phyloP scores from a whole-genome alignment of 2,113 vertebrate genomes.

The Garra rufa region DNA sequence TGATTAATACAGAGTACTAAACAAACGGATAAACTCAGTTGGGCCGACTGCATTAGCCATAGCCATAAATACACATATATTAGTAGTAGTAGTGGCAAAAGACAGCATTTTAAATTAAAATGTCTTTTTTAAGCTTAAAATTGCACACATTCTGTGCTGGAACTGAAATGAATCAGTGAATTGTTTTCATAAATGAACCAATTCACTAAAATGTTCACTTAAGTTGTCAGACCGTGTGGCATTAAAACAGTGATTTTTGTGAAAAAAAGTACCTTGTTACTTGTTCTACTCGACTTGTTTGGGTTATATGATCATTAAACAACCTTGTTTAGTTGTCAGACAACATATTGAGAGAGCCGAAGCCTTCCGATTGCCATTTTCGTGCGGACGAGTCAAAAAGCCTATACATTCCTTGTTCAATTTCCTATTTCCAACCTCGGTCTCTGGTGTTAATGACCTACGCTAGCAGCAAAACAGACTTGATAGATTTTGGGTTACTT shows the following conservation, averaged over 20 bases:
- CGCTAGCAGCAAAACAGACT: constrained; percentile 9
- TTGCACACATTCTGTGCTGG: too few relatives aligned
- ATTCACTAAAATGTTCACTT: background rate
- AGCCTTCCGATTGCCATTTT: background rate
- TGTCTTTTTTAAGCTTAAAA: too few relatives aligned
- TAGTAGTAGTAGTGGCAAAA: too few relatives aligned
- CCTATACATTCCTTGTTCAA: background rate
- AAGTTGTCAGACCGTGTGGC: background rate
- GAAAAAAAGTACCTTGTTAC: background rate
- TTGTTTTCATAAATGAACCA: background rate
- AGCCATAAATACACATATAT: too few relatives aligned
- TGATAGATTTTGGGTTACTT: background rate
- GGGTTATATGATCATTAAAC: background rate
- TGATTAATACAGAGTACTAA: too few relatives aligned
- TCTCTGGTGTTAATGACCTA: constrained; percentile 7
- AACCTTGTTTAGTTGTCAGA: background rate
- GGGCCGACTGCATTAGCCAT: too few relatives aligned
- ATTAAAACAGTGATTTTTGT: background rate
- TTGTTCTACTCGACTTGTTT: background rate
- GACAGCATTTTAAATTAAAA: too few relatives aligned
- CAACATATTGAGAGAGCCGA: background rate
- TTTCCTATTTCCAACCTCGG: background rate
- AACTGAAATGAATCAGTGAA: background rate
- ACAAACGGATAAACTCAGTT: too few relatives aligned
- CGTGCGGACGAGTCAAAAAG: background rate